phyloP scores from a whole-genome alignment of 2,797 vertebrate genomes.

The Hippoglossus hippoglossus region DNA sequence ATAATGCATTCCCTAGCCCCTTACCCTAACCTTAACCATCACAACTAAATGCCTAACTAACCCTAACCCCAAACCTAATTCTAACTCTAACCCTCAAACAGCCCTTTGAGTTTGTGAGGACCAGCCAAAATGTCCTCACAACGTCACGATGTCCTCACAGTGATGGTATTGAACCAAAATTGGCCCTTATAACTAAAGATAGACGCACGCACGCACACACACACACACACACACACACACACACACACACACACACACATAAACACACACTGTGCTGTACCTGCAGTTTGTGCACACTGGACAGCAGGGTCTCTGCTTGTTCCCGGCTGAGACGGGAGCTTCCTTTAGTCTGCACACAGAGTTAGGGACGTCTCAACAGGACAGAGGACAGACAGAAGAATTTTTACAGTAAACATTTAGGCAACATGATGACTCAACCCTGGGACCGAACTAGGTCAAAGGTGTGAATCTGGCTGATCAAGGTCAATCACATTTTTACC shows the following conservation, averaged over 20 bases:
- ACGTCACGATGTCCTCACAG: no score
- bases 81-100: no score
- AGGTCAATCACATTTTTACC: slow-evolving; percentile 3
- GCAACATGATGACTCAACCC: slow-evolving; percentile 29
- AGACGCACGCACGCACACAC: background rate
- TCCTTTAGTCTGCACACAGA: slow-evolving; percentile 75
- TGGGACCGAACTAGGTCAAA: background rate
- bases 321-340: slow-evolving; percentile 72
- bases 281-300: slow-evolving; percentile 76
- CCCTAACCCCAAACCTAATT: no score
- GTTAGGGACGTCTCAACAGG: slow-evolving; percentile 65
- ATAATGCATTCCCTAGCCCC: no score
- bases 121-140: no score
- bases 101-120: no score
- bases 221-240: slow-evolving; percentile 15
- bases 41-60: no score
- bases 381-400: slow-evolving; percentile 11
- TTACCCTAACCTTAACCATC: no score
- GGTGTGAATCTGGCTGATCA: background rate
- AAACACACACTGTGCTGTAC: slow-evolving; percentile 56
- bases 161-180: no score
- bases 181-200: no score
- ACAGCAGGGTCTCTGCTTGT: slow-evolving; percentile 78
- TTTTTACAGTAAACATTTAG: slow-evolving; percentile 21
- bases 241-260: slow-evolving; percentile 23